Conservation (phyloP, 2,113 vertebrate species). For the Sturnira hondurensis region DNA sequence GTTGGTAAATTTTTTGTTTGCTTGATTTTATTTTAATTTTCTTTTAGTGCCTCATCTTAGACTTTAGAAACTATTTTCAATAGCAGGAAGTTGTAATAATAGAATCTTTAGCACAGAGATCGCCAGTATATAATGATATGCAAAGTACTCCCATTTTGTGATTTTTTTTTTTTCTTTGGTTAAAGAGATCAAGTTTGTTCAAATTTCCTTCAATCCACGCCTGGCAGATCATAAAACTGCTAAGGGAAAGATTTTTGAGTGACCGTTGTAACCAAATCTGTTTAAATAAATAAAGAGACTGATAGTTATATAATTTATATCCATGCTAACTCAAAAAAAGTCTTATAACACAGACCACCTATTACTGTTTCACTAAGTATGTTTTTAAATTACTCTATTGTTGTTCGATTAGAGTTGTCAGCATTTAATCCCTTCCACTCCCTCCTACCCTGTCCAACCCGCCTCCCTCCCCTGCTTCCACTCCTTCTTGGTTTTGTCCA, state of each 20-base stretch:
- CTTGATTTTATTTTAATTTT: not conserved
- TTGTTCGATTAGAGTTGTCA: too few relatives aligned
- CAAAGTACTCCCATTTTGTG: not conserved
- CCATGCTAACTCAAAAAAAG: not conserved
- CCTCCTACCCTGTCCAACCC: too few relatives aligned
- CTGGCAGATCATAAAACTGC: not conserved
- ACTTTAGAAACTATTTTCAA: not conserved
- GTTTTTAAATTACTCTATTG: not conserved
- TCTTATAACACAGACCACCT: not conserved
- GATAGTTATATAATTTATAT: not conserved
- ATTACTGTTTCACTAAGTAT: not conserved
- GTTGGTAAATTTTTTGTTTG: not conserved
- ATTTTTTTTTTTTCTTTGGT: not conserved
- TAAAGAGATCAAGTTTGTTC: not conserved
- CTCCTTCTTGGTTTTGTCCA: too few relatives aligned
- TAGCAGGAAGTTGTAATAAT: not conserved
- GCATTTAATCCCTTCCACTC: too few relatives aligned
- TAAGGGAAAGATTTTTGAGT: not conserved
- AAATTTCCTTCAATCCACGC: not conserved
- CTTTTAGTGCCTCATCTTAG: not conserved
- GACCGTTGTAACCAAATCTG: not conserved
- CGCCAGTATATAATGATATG: not conserved
- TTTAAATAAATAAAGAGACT: not conserved
- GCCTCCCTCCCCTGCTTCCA: too few relatives aligned
- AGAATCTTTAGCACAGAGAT: not conserved